Percentiles rank a stretch among this genome's conserved stretches.
These are phyloP conservation scores for Tenrec ecaudatus DNA, from an alignment of 2,113 vertebrate genomes.

Conservation along the genomic window DNA sequence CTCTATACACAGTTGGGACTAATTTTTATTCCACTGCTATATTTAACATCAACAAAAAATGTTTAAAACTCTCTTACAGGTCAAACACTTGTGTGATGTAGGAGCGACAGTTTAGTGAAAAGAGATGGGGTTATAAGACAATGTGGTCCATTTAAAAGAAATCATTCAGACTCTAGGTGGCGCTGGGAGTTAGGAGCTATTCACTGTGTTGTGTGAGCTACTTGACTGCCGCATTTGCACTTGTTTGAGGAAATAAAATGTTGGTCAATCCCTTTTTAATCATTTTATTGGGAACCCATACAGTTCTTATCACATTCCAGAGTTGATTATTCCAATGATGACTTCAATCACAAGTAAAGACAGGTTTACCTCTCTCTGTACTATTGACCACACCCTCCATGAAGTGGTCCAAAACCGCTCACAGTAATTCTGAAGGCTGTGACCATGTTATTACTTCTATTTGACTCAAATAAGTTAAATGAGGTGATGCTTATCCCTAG, in stretches of 20 bases:
- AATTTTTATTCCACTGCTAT: slow-evolving; percentile 25
- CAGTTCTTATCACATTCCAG: no score
- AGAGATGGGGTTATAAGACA: neutral
- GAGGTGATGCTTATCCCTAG: neutral
- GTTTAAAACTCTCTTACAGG: slow-evolving; percentile 6
- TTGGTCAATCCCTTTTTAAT: neutral
- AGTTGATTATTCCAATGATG: neutral
- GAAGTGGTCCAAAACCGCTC: neutral
- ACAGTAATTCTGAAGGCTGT: neutral
- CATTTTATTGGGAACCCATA: no score
- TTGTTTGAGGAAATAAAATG: slow-evolving; percentile 14
- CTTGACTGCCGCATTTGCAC: slow-evolving; percentile 35
- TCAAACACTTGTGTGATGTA: slow-evolving; percentile 14
- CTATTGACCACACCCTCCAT: neutral
- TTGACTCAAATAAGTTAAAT: neutral
- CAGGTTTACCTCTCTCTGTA: neutral
- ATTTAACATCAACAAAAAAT: neutral
- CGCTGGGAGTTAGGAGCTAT: neutral
- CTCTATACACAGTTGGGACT: neutral
- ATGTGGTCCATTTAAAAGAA: slow-evolving; percentile 29
- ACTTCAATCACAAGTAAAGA: slow-evolving; percentile 57
- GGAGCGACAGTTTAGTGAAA: slow-evolving; percentile 23
- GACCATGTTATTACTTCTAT: neutral
- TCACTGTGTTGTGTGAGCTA: neutral
- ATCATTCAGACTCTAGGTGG: slow-evolving; percentile 25